These are phyloP conservation scores for Patella caerulea DNA, from an alignment of 2,888 invertebrate species.

Conservation along the genomic window DNA sequence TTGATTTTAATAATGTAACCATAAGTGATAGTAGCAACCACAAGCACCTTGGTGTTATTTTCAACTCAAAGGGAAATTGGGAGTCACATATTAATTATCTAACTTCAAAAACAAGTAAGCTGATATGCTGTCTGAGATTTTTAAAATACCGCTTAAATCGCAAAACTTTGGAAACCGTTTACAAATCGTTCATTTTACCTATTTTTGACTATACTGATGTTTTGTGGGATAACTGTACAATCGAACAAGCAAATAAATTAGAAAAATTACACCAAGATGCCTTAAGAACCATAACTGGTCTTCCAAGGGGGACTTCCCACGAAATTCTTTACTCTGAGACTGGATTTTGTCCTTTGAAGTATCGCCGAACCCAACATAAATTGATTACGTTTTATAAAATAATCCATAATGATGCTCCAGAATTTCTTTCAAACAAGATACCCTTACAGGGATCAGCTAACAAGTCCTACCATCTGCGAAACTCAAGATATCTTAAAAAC, in stretches of 20 bases:
- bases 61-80: too few relatives aligned
- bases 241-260: background rate
- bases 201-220: background rate
- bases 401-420: background rate
- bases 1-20: background rate
- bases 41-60: too few relatives aligned
- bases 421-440: background rate
- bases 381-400: background rate
- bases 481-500: background rate
- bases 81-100: too few relatives aligned
- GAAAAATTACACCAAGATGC: slow-evolving; percentile 3
- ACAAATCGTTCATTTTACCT: slow-evolving; percentile 3
- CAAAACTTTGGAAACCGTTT: background rate
- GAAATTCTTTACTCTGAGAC: background rate
- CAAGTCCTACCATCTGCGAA: background rate
- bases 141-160: background rate
- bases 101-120: background rate
- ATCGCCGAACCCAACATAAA: slow-evolving; percentile 5
- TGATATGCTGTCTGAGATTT: background rate
- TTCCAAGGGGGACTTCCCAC: background rate
- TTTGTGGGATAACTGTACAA: background rate
- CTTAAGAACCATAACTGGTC: background rate
- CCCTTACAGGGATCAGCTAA: background rate
- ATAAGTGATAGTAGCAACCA: background rate
- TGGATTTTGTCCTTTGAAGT: background rate